Evolutionary conservation across 2,797 vertebrate species (phyloP).

Genomic region (Sebastes hubbsi): DNA sequence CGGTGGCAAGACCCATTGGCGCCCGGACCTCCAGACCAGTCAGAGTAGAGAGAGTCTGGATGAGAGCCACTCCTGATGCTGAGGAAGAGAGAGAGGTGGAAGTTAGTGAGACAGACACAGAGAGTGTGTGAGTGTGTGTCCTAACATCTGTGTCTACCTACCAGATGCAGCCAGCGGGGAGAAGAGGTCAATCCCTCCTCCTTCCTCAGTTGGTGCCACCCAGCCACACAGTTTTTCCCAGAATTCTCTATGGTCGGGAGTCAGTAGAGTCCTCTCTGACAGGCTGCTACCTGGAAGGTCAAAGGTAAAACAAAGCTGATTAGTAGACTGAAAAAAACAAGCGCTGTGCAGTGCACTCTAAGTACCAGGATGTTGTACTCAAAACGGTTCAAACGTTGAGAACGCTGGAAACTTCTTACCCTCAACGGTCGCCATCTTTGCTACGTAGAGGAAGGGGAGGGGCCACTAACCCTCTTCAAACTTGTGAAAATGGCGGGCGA

Average conservation of each 20-base stretch:
- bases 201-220: constrained; percentile 75
- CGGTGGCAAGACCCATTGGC: constrained; percentile 83
- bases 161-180: constrained; percentile 88
- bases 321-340: too few species aligned
- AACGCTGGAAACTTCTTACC: too few species aligned
- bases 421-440: too few species aligned
- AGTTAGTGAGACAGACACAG: not conserved
- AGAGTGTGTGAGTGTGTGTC: not conserved
- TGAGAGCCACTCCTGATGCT: constrained; percentile 83
- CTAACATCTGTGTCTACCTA: constrained; percentile 51
- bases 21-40: constrained; percentile 82
- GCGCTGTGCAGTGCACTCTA: too few species aligned
- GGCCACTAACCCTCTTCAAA: too few species aligned
- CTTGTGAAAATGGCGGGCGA: too few species aligned
- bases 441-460: too few species aligned
- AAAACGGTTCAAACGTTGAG: too few species aligned
- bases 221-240: constrained; percentile 86
- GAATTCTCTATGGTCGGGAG: constrained; percentile 83
- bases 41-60: constrained; percentile 81
- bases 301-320: not conserved
- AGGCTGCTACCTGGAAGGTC: constrained; percentile 76
- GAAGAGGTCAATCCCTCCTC: constrained; percentile 87
- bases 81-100: not conserved
- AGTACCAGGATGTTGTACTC: too few species aligned
- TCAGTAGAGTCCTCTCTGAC: constrained; percentile 77